These are phyloP conservation scores for Ammospiza caudacuta DNA, from an alignment of 2,113 vertebrate species.

Conservation along the genomic window DNA sequence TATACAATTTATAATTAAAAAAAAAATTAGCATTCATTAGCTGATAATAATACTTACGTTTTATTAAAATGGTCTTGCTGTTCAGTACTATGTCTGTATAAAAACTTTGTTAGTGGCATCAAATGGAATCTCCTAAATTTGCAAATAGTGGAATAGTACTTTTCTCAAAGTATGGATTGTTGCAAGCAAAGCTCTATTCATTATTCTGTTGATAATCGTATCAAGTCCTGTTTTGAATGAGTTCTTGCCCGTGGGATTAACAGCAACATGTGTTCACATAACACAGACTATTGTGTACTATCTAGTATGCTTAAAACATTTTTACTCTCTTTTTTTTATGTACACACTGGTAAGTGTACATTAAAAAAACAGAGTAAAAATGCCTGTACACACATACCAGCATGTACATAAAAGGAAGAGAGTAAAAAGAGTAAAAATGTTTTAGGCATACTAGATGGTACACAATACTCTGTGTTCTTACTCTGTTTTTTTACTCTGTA, in stretches of 20 bases:
- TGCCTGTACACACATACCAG: no score
- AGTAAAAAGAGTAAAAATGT: no score
- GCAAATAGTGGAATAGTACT: background rate
- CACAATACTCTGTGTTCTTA: no score
- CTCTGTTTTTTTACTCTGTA: no score
- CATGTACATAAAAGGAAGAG: no score
- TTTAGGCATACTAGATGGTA: no score
- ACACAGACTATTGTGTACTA: background rate
- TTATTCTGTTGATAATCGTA: background rate
- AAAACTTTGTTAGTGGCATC: background rate
- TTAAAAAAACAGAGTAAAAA: no score
- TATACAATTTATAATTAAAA: background rate
- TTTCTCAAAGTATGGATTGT: background rate
- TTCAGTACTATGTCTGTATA: background rate
- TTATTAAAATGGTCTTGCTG: background rate
- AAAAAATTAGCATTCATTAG: background rate
- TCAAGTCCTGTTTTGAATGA: background rate
- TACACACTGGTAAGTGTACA: background rate
- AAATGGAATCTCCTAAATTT: background rate
- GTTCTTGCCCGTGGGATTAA: background rate
- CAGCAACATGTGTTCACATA: background rate
- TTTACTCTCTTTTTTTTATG: background rate
- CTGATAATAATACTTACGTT: fast-evolving
- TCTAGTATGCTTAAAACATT: background rate
- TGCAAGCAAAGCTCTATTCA: background rate